Evolutionary conservation across 1,140 invertebrate species (phyloP), one percentile per base, ranked within the genome.

Genomic region (Lucilia sericata): DNA sequence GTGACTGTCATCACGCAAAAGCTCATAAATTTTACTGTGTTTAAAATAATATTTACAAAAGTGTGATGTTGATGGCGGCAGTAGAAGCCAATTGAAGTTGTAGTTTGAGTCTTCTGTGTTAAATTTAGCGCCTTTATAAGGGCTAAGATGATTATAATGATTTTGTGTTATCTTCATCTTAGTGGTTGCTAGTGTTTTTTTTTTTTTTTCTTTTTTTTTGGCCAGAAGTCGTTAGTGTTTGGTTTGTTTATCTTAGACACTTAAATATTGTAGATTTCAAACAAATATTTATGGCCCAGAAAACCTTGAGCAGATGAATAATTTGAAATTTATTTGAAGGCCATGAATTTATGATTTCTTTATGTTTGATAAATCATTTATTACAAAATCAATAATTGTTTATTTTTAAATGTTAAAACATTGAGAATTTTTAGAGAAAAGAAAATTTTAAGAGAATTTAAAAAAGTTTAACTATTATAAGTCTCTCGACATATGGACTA

Each of bases 141-240:
- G 47, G 42, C 76, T 80, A 80, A 80, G 76, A 80, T 80, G 47
- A 34, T 80, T 80, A 49, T 80, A 80, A 80, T 80, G 76, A 80
- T 42, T 49, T 42, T 80, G 21, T 80, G 76, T 80, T 80, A 80
- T 80, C 76, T 49, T 8, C 9, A 49, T 80, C 17, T 21, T 19
- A 13, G 42, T 80, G 65, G 65, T 49, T 70, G 65, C 10, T 70
- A 70, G 7, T 3, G 14, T n/a, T 60, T 78, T 42, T 47, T 51
- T 51, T 51, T 49, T 3, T 19, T 78, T 19, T 49, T 65, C 19
- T 49, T 42, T 76, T 78, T 78, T 19, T 34, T 47, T 74, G 21
- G 19, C 25, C 21, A 19, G 3, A 12, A 12, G 17, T 74, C 10
- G 75, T 78, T 42, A 42, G 75, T 42, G 74, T 75, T 75, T 75